Evolutionary conservation across 2,888 invertebrate species (phyloP).

Genomic region (Meganola albula): DNA sequence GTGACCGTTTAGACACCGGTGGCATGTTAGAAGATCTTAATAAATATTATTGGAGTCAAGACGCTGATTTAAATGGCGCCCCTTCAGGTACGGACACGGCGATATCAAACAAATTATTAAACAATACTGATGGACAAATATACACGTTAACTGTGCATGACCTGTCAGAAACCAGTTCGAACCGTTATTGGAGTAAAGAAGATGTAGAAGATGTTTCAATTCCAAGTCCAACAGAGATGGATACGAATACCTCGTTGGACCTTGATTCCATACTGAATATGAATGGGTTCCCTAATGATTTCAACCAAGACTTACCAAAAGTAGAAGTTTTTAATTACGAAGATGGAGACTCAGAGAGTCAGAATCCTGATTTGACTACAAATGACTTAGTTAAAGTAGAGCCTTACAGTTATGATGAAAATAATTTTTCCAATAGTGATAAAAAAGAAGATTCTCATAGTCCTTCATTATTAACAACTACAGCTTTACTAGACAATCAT

Average conservation of each 20-base stretch:
- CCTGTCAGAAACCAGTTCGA: constrained; percentile 80
- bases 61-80: constrained; percentile 76
- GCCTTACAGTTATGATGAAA: constrained; percentile 61
- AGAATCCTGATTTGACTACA: constrained; percentile 82
- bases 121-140: constrained; percentile 88
- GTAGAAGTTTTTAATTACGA: constrained; percentile 86
- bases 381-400: constrained; percentile 76
- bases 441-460: constrained; percentile 60
- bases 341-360: constrained; percentile 87
- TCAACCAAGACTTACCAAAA: constrained; percentile 81
- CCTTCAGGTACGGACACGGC: constrained; percentile 69
- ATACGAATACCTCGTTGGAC: constrained; percentile 81
- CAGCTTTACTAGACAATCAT: constrained; percentile 70
- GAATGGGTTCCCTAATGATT: constrained; percentile 78
- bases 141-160: constrained; percentile 92
- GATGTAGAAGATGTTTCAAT: constrained; percentile 80
- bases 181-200: constrained; percentile 82
- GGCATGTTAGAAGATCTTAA: constrained; percentile 90
- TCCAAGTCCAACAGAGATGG: constrained; percentile 79
- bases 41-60: constrained; percentile 89
- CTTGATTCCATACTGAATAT: constrained; percentile 88
- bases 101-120: constrained; percentile 70
- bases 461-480: constrained; percentile 66
- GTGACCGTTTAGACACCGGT: constrained; percentile 83
- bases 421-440: constrained; percentile 55